Percentiles rank a stretch among this genome's conserved stretches.
phyloP scores from a whole-genome alignment of 2,888 invertebrate genomes.

The Cheiracanthium punctorium region DNA sequence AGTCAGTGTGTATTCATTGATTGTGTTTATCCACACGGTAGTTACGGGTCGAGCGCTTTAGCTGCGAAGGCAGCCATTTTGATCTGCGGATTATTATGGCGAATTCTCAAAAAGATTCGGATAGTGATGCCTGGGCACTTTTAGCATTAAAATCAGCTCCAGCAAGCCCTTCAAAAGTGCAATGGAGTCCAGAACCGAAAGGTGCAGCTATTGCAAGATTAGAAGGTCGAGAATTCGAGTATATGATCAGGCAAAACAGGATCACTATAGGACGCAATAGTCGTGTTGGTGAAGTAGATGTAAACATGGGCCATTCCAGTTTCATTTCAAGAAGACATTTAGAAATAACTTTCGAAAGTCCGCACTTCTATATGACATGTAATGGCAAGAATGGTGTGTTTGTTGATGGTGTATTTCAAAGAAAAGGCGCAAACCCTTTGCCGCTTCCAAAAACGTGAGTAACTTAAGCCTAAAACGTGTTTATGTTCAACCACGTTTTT shows the following conservation, averaged over 20 bases:
- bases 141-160: constrained; percentile 91
- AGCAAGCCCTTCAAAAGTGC: constrained; percentile 88
- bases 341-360: constrained; percentile 90
- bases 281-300: constrained; percentile 96
- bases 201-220: constrained; percentile 87
- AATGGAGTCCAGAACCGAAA: constrained; percentile 88
- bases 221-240: constrained; percentile 94
- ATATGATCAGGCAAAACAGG: constrained; percentile 89
- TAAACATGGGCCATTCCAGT: constrained; percentile 98
- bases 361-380: constrained; percentile 94
- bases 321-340: constrained; percentile 96
- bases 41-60: constrained; percentile 34
- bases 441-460: constrained; percentile 93
- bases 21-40: constrained; percentile 56
- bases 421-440: constrained; percentile 93
- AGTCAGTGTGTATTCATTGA: constrained; percentile 54
- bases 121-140: constrained; percentile 89
- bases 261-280: constrained; percentile 96
- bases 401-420: constrained; percentile 96
- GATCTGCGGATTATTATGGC: constrained; percentile 58
- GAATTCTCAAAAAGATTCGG: constrained; percentile 65
- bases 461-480: constrained; percentile 68
- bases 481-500: constrained; percentile 59
- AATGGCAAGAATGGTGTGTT: constrained; percentile 98
- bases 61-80: constrained; percentile 64